These are phyloP conservation scores for Oscheius sp. DNA, from an alignment of 2,888 invertebrate species.

Conservation along the genomic window DNA sequence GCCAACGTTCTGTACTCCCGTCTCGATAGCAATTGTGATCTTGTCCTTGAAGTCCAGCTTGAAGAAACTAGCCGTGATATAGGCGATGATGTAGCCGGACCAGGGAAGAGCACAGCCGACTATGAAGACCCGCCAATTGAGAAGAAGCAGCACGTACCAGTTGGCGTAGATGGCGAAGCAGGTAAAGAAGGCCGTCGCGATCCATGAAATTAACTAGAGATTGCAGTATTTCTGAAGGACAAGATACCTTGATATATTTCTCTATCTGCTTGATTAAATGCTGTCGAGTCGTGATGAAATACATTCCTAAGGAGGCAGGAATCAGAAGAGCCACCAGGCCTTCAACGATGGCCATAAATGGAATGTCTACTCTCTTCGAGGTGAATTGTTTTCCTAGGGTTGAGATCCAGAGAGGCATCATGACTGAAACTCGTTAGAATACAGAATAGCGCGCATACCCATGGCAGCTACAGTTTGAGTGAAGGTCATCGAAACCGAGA, in stretches of 20 bases:
- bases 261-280: constrained; percentile 82
- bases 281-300: constrained; percentile 78
- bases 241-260: constrained; percentile 83
- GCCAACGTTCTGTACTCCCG: constrained; percentile 59
- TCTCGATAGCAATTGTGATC: constrained; percentile 59
- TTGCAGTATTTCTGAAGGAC: background rate
- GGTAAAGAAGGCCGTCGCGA: constrained; percentile 42
- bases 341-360: constrained; percentile 24
- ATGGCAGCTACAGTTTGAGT: constrained; percentile 88
- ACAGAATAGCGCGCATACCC: constrained; percentile 76
- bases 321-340: constrained; percentile 83
- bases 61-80: constrained; percentile 41
- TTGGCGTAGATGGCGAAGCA: constrained; percentile 46
- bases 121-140: constrained; percentile 46
- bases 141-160: constrained; percentile 46
- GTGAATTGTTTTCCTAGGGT: constrained; percentile 73
- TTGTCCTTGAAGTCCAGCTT: constrained; percentile 42
- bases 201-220: constrained; percentile 72
- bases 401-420: constrained; percentile 77
- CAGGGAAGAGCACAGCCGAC: constrained; percentile 51
- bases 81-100: constrained; percentile 48
- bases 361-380: constrained; percentile 10
- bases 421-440: constrained; percentile 68
- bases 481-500: constrained; percentile 93
- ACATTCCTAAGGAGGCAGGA: constrained; percentile 78